Conservation (phyloP, 1,140 invertebrate species). For the Drosophila oshimai region DNA sequence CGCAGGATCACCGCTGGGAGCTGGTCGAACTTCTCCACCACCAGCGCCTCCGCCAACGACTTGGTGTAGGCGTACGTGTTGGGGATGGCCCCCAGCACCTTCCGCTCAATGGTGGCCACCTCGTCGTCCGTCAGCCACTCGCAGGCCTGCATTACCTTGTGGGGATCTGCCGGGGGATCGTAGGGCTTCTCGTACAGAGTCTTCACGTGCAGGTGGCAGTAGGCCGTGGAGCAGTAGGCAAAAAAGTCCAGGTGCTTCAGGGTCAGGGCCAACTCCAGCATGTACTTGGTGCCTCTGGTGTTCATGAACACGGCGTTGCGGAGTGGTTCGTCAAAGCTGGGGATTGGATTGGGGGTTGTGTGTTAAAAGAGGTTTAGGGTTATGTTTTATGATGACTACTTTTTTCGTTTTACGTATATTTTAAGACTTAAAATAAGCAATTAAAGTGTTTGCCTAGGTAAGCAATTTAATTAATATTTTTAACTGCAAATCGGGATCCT, state of each 20-base stretch:
- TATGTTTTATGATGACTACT: neutral
- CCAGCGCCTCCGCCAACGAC: conserved; percentile 91
- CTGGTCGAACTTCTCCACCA: conserved; percentile 88
- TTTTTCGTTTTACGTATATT: too few species aligned
- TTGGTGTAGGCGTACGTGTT: conserved; percentile 97
- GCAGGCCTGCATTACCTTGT: conserved; percentile 93
- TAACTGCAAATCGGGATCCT: too few species aligned
- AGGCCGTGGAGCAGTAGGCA: conserved; percentile 86
- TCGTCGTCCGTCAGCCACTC: conserved; percentile 94
- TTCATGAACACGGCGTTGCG: conserved; percentile 90
- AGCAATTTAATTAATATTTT: too few species aligned
- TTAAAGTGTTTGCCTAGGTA: too few species aligned
- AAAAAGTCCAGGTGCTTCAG: conserved; percentile 89
- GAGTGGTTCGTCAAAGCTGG: conserved; percentile 88
- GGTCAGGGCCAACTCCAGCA: conserved; percentile 89
- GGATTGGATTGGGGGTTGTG: neutral
- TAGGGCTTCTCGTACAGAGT: conserved; percentile 89
- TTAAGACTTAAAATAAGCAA: too few species aligned
- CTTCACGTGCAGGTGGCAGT: conserved; percentile 87
- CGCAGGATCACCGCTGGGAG: conserved; percentile 94
- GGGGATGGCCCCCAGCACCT: conserved; percentile 90
- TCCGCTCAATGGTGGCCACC: conserved; percentile 85
- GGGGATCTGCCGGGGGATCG: conserved; percentile 93
- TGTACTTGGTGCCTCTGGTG: conserved; percentile 88
- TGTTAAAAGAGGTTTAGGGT: neutral